A percentile compares a stretch with the other conserved stretches of the same genome.
These are phyloP conservation scores for Acanthosepion esculentum DNA, from an alignment of 2,888 invertebrate species.

Conservation along the genomic window DNA sequence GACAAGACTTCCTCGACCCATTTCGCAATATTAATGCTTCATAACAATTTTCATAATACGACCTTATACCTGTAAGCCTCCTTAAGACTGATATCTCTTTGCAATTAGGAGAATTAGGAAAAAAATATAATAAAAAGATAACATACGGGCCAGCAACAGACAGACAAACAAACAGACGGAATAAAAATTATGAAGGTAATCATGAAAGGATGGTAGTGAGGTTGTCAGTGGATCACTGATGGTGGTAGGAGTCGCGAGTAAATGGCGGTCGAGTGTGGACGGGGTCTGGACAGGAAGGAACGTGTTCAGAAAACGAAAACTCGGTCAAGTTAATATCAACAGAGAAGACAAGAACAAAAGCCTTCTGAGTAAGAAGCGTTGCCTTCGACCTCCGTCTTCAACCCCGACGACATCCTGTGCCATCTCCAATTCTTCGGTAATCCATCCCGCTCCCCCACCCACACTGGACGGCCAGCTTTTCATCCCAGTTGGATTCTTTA, in stretches of 20 bases:
- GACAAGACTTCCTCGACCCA: too few species aligned
- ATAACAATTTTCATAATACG: too few species aligned
- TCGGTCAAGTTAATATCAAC: conserved; percentile 20
- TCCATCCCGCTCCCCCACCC: background rate
- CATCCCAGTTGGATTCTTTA: background rate
- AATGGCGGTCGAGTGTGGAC: background rate
- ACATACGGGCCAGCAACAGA: background rate
- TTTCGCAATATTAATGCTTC: too few species aligned
- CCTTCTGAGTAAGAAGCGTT: background rate
- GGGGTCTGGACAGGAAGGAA: conserved; percentile 25
- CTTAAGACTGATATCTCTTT: too few species aligned
- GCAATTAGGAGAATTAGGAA: too few species aligned
- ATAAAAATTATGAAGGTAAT: background rate
- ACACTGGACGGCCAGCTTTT: background rate
- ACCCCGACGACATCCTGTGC: background rate
- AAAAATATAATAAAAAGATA: too few species aligned
- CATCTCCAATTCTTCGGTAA: conserved; percentile 33
- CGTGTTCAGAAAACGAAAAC: background rate
- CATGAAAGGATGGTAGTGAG: background rate
- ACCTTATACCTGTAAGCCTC: too few species aligned
- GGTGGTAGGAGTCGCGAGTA: background rate
- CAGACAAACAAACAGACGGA: background rate
- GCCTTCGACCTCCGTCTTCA: background rate
- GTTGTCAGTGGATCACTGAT: background rate
- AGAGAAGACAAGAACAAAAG: background rate